Evolutionary conservation across 2,888 invertebrate genomes (phyloP).

Genomic region (Tuta absoluta): DNA sequence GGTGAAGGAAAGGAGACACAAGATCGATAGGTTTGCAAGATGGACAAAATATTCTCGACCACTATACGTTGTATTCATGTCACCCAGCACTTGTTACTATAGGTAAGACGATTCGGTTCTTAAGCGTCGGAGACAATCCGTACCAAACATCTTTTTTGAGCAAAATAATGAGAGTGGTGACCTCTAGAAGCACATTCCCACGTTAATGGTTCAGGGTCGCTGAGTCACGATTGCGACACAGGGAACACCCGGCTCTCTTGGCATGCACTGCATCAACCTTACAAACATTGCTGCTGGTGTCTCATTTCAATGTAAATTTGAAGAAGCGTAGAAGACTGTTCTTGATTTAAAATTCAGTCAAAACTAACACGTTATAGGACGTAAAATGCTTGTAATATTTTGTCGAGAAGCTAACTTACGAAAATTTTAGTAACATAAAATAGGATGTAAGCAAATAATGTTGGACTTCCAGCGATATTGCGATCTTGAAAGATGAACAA

Average conservation of each 20-base stretch:
- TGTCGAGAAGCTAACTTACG: background rate
- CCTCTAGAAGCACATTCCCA: constrained; percentile 55
- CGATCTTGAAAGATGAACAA: constrained; percentile 1
- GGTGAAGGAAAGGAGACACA: background rate
- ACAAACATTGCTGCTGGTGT: constrained; percentile 45
- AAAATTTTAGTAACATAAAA: background rate
- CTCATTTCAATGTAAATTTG: constrained; percentile 39
- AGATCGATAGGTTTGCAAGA: constrained; percentile 24
- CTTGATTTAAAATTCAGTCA: background rate
- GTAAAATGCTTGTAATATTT: background rate
- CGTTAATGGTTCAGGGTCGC: constrained; percentile 67
- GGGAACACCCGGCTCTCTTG: constrained; percentile 72
- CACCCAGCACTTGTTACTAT: background rate
- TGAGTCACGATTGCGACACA: constrained; percentile 64
- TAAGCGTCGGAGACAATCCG: constrained; percentile 12
- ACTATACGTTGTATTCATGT: background rate
- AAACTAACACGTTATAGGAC: background rate
- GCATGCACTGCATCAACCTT: constrained; percentile 52
- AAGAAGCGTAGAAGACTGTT: constrained; percentile 27
- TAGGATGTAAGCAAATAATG: background rate
- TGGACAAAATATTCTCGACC: constrained; percentile 22
- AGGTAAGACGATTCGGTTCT: background rate
- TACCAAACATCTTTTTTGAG: constrained; percentile 25
- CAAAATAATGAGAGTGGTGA: constrained; percentile 45
- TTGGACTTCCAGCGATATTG: background rate